phyloP scores from a whole-genome alignment of 2,888 invertebrate genomes.

The Aquatica leii region DNA sequence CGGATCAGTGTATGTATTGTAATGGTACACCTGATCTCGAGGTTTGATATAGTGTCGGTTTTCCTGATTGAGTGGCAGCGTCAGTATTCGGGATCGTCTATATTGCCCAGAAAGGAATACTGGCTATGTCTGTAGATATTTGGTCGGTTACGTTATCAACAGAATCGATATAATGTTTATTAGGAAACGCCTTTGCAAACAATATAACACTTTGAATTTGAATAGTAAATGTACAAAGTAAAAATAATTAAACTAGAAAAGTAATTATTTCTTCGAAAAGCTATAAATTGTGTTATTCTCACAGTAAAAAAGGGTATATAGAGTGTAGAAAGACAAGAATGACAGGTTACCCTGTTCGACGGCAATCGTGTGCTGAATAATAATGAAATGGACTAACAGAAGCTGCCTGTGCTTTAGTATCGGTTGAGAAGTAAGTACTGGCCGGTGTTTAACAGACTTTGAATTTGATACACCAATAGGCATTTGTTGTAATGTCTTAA shows the following conservation, averaged over 20 bases:
- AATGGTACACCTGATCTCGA: constrained; percentile 45
- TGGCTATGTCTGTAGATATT: constrained; percentile 2
- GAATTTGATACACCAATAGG: constrained; percentile 24
- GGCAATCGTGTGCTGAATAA: constrained; percentile 57
- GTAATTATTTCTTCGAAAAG: constrained; percentile 47
- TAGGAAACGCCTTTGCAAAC: not conserved
- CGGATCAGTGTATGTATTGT: constrained; percentile 36
- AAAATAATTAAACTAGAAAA: constrained; percentile 34
- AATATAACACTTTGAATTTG: constrained; percentile 1
- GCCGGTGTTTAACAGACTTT: constrained; percentile 28
- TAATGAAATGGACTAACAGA: constrained; percentile 51
- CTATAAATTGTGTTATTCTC: constrained; percentile 59
- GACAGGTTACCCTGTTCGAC: constrained; percentile 59
- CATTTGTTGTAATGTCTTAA: constrained; percentile 17
- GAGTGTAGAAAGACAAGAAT: constrained; percentile 60
- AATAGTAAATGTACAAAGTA: constrained; percentile 12
- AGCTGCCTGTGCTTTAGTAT: constrained; percentile 32
- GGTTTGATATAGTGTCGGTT: constrained; percentile 47
- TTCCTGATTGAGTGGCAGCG: constrained; percentile 46
- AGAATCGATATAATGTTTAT: not conserved
- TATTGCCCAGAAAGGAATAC: constrained; percentile 29
- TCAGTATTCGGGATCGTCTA: constrained; percentile 44
- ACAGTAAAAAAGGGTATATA: constrained; percentile 56
- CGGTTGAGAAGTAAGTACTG: constrained; percentile 26
- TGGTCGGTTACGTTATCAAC: constrained; percentile 7